Conservation (phyloP, 2,888 invertebrate species). For the Sphaerophoria taeniata region DNA sequence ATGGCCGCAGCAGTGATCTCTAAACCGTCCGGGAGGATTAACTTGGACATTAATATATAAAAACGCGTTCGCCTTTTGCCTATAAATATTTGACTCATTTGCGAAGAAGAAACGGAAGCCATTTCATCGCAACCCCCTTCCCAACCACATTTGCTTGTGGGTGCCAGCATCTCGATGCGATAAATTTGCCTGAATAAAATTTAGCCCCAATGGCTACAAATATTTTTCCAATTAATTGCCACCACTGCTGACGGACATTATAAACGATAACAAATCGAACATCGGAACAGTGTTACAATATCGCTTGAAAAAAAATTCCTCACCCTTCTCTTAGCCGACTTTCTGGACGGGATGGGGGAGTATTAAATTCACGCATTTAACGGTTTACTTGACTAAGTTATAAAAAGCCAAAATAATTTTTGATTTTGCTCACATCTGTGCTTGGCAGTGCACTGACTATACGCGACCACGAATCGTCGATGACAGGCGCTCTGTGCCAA, state of each 20-base stretch:
- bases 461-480: slow-evolving; percentile 34
- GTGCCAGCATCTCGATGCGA: slow-evolving; percentile 24
- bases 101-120: slow-evolving; percentile 43
- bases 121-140: background rate
- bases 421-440: slow-evolving; percentile 46
- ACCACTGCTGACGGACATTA: slow-evolving; percentile 57
- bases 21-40: slow-evolving; percentile 49
- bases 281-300: slow-evolving; percentile 38
- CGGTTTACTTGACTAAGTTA: slow-evolving; percentile 48
- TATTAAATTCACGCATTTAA: slow-evolving; percentile 52
- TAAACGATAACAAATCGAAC: slow-evolving; percentile 58
- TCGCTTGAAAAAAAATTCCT: slow-evolving; percentile 49
- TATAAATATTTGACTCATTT: slow-evolving; percentile 47
- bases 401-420: slow-evolving; percentile 41
- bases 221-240: slow-evolving; percentile 64
- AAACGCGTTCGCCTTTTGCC: slow-evolving; percentile 33
- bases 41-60: background rate
- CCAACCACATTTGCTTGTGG: background rate
- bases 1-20: slow-evolving; percentile 58
- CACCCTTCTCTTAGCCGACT: slow-evolving; percentile 8
- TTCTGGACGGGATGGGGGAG: slow-evolving; percentile 19
- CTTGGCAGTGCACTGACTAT: slow-evolving; percentile 8
- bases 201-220: slow-evolving; percentile 36
- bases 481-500: slow-evolving; percentile 60
- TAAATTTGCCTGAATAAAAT: slow-evolving; percentile 48